Percentiles rank a stretch among this genome's conserved stretches.
These are phyloP conservation scores for Zaprionus bogoriensis DNA, from an alignment of 2,888 invertebrate genomes.

Conservation along the genomic window DNA sequence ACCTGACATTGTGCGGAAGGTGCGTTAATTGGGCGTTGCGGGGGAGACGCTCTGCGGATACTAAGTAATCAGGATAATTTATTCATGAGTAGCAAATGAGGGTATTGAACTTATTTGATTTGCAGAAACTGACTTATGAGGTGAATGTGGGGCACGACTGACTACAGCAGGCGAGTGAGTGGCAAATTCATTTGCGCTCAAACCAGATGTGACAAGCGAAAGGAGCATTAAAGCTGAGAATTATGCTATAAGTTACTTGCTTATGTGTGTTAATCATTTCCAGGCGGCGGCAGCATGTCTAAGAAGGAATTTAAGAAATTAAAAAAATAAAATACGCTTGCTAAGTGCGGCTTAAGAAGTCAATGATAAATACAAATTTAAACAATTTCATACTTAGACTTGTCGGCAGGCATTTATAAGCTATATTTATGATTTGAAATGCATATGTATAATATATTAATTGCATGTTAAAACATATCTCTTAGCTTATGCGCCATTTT, in stretches of 20 bases:
- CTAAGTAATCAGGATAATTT: constrained; percentile 53
- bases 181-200: not conserved
- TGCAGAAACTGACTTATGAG: not conserved
- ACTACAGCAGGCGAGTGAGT: no score
- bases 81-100: constrained; percentile 35
- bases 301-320: no score
- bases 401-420: no score
- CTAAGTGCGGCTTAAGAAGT: not conserved
- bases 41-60: not conserved
- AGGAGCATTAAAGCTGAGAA: constrained; percentile 8
- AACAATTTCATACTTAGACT: no score
- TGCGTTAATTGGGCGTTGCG: constrained; percentile 47
- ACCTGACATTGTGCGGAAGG: constrained; percentile 36
- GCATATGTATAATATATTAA: no score
- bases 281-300: no score
- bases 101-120: constrained; percentile 43
- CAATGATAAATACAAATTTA: no score
- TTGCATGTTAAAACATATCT: no score
- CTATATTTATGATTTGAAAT: no score
- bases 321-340: not conserved
- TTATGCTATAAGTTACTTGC: constrained; percentile 3
- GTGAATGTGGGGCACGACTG: not conserved
- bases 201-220: constrained; percentile 9
- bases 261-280: not conserved
- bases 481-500: no score